Conservation (phyloP, 2,113 vertebrate genomes). For the Melanerpes formicivorus region DNA sequence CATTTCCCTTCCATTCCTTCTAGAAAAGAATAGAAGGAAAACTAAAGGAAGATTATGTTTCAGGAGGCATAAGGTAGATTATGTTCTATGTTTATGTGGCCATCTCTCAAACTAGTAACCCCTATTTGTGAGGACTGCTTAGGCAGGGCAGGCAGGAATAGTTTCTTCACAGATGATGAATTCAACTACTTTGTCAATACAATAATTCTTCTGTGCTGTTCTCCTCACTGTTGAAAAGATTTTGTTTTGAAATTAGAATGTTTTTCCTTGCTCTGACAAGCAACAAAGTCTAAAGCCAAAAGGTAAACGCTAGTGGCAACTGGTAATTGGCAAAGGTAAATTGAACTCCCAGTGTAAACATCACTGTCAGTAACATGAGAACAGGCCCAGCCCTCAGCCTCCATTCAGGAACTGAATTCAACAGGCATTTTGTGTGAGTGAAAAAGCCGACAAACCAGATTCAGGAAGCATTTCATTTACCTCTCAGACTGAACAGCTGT, state of each 20-base stretch:
- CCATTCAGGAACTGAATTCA: neutral
- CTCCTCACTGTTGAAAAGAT: neutral
- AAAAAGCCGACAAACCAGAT: constrained; percentile 5
- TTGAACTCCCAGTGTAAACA: constrained; percentile 28
- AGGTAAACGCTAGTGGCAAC: constrained; percentile 6
- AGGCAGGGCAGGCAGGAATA: neutral
- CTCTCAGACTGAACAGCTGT: neutral
- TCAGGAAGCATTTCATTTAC: neutral
- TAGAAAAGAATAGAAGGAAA: neutral
- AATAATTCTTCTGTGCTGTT: neutral
- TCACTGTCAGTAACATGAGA: neutral
- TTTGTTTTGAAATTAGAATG: neutral
- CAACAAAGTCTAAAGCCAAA: constrained; percentile 27
- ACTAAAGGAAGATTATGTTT: neutral
- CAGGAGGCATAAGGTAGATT: neutral
- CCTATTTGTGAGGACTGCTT: neutral
- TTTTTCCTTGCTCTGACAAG: neutral
- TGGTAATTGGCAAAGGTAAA: neutral
- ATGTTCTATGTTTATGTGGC: neutral
- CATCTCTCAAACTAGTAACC: neutral
- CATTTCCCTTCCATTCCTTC: neutral
- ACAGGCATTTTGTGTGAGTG: neutral
- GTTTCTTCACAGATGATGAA: neutral
- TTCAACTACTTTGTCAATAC: neutral
- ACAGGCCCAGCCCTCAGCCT: neutral